These are phyloP conservation scores for Biston stratarius DNA, from an alignment of 2,888 invertebrate species.

Conservation along the genomic window DNA sequence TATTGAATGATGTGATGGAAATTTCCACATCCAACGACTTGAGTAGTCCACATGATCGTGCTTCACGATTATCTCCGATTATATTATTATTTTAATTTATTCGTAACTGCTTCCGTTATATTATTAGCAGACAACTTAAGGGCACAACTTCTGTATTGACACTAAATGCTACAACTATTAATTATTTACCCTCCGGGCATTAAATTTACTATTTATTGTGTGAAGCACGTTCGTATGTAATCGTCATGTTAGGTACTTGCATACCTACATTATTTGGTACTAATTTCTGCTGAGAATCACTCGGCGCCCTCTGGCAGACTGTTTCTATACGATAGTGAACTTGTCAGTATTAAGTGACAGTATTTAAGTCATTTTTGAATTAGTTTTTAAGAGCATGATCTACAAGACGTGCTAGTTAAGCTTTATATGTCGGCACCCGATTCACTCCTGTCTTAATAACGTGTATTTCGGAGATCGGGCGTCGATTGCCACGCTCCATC, in stretches of 20 bases:
- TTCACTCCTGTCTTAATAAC: constrained; percentile 9
- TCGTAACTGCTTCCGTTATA: too few species aligned
- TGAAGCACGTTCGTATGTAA: constrained; percentile 15
- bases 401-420: constrained; percentile 53
- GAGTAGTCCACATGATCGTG: too few species aligned
- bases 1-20: too few species aligned
- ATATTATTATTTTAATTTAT: too few species aligned
- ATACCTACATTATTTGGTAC: too few species aligned
- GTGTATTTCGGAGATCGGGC: constrained; percentile 57
- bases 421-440: constrained; percentile 28
- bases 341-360: constrained; percentile 66
- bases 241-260: neutral
- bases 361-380: constrained; percentile 61
- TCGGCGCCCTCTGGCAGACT: constrained; percentile 47
- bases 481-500: constrained; percentile 32
- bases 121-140: too few species aligned
- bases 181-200: neutral
- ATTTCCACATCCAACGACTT: too few species aligned
- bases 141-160: too few species aligned
- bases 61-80: too few species aligned
- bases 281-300: constrained; percentile 15
- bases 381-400: constrained; percentile 56
- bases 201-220: neutral
- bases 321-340: constrained; percentile 52
- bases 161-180: neutral